Evolutionary conservation across 2,888 invertebrate species (phyloP), one percentile per base, ranked within the genome.

Genomic region (Scotopteryx bipunctaria): DNA sequence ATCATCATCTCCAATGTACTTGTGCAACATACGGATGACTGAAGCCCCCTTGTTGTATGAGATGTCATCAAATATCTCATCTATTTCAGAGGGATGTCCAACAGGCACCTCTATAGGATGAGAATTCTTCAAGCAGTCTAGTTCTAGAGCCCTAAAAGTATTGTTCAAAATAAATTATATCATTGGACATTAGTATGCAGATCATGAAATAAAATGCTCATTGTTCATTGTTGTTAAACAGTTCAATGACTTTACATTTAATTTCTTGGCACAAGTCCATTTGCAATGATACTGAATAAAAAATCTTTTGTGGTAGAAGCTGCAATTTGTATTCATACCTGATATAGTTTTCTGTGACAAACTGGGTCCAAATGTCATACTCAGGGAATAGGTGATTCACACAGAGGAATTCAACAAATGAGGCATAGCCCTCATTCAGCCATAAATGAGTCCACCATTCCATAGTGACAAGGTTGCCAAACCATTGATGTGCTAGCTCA

Each of bases 391-490:
- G 89, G 78, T 96, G 94, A 74, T 97, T 95, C 0, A 98, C 97
- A 87, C 98, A 98, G 3, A 98, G 92, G 73, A 96, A 98, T 81
- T 99, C 98, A 33, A 98, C 97, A 91, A 98, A 99, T 0, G 97
- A 96, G 0, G 99, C 99, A 84, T 97, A 98, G 1, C 98, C 98
- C 81, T 99, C 98, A 82, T 99, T 99, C 23, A 99, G 87, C 98
- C 98, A 99, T 21, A 97, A 87, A 86, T 98, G 96, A 1, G 97
- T 98, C 98, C 98, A 98, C 98, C 98, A 98, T 82, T 98, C 97
- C 98, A 99, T 98, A 15, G 99, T 99, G 1, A 98, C 98, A 35
- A 99, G 92, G 81, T 99, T 98, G 4, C 99, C 99, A 85, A 99
- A 99, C 99, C 99, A 99, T 81, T 98, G 98, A 83, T 99, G 99